phyloP scores from a whole-genome alignment of 2,888 invertebrate genomes.

The Ceraclea dissimilis region DNA sequence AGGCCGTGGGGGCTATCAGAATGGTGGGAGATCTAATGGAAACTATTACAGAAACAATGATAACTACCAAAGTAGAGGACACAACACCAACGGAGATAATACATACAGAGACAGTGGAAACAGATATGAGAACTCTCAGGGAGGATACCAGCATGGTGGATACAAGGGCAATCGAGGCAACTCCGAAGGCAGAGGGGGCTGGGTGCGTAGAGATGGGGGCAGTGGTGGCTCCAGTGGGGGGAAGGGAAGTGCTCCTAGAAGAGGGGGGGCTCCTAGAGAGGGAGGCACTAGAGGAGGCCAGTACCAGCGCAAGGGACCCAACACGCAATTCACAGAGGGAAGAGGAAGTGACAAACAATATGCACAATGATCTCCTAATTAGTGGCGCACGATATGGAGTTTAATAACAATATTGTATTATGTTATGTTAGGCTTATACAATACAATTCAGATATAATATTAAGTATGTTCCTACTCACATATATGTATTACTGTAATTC shows the following conservation, averaged over 20 bases:
- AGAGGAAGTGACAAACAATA: constrained; percentile 29
- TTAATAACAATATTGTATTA: too few species aligned
- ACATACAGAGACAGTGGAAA: constrained; percentile 21
- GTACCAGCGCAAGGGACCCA: constrained; percentile 33
- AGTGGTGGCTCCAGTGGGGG: neutral
- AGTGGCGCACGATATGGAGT: neutral
- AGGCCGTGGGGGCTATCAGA: constrained; percentile 34
- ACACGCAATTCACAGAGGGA: constrained; percentile 30
- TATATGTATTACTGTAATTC: too few species aligned
- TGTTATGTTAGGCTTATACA: too few species aligned
- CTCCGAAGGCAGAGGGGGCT: neutral
- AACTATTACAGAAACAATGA: constrained; percentile 28
- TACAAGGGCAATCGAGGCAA: constrained; percentile 33
- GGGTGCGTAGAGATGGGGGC: constrained; percentile 19
- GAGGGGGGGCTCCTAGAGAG: constrained; percentile 30
- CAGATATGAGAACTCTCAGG: constrained; percentile 20
- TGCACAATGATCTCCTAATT: constrained; percentile 15
- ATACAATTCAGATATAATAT: too few species aligned
- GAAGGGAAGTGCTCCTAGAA: constrained; percentile 20
- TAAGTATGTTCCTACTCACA: too few species aligned
- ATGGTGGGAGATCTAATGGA: constrained; percentile 34
- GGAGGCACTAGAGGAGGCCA: constrained; percentile 30
- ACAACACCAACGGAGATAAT: constrained; percentile 30
- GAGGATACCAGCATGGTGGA: constrained; percentile 35
- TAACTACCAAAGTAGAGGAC: constrained; percentile 30